phyloP scores from a whole-genome alignment of 2,113 vertebrate species.

The Petaurus breviceps region DNA sequence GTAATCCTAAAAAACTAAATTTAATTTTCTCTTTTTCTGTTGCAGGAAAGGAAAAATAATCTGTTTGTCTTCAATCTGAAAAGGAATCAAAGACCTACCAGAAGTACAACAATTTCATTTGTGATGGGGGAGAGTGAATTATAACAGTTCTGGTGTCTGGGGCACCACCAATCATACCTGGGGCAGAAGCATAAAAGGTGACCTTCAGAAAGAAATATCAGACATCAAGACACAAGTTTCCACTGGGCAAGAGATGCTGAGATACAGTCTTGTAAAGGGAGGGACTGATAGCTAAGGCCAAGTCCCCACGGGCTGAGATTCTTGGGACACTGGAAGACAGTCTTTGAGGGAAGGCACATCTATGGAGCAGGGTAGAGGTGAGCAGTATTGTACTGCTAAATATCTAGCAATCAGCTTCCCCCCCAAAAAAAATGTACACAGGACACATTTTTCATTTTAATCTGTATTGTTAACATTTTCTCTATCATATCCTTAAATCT shows the following conservation, averaged over 20 bases:
- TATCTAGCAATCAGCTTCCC: not conserved
- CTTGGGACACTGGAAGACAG: not conserved
- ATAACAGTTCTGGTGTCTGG: not conserved
- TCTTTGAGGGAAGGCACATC: not conserved
- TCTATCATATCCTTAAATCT: not conserved
- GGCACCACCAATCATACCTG: not conserved
- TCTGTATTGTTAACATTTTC: not conserved
- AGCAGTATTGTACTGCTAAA: not conserved
- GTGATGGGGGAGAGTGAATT: not conserved
- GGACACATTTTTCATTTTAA: not conserved
- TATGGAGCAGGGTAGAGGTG: not conserved
- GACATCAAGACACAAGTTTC: not conserved
- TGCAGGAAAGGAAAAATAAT: not conserved
- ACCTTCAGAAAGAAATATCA: not conserved
- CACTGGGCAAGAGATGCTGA: not conserved
- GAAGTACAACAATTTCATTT: not conserved
- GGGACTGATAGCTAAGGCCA: not conserved
- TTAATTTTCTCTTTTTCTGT: not conserved
- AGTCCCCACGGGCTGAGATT: not conserved
- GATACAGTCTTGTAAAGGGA: not conserved
- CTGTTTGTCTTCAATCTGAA: not conserved
- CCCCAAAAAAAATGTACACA: not conserved
- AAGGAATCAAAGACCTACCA: not conserved
- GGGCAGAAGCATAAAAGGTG: not conserved
- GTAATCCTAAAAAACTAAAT: not conserved